Conservation (phyloP, 1,140 invertebrate species). For the Bombus polaris region DNA sequence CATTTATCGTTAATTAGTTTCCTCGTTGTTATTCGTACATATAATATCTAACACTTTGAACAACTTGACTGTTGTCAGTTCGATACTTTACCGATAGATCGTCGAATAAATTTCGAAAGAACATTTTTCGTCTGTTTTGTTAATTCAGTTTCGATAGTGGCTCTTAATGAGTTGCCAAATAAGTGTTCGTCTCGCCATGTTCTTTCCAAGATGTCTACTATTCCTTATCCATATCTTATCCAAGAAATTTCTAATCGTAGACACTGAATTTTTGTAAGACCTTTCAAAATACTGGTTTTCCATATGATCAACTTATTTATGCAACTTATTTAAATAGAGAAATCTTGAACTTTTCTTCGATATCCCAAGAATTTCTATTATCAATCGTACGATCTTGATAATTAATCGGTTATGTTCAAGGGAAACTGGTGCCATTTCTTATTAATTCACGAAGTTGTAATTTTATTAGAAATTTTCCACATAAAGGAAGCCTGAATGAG, state of each 20-base stretch:
- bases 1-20: too few species aligned
- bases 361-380: not conserved
- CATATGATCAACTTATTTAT: not conserved
- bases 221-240: constrained; percentile 5
- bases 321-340: not conserved
- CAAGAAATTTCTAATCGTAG: not conserved
- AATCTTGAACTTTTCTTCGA: not conserved
- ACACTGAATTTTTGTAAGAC: not conserved
- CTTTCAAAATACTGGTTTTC: not conserved
- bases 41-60: too few species aligned
- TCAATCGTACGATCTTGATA: not conserved
- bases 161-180: constrained; percentile 2
- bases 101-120: not conserved
- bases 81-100: not conserved
- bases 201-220: not conserved
- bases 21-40: too few species aligned
- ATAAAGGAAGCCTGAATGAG: not conserved
- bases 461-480: constrained; percentile 20
- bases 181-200: not conserved
- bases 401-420: constrained; percentile 12
- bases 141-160: not conserved
- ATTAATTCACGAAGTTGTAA: constrained; percentile 14
- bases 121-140: not conserved
- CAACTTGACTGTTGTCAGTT: too few species aligned
- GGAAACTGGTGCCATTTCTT: not conserved